phyloP scores from a whole-genome alignment of 2,797 vertebrate genomes.

The Helostoma temminkii region DNA sequence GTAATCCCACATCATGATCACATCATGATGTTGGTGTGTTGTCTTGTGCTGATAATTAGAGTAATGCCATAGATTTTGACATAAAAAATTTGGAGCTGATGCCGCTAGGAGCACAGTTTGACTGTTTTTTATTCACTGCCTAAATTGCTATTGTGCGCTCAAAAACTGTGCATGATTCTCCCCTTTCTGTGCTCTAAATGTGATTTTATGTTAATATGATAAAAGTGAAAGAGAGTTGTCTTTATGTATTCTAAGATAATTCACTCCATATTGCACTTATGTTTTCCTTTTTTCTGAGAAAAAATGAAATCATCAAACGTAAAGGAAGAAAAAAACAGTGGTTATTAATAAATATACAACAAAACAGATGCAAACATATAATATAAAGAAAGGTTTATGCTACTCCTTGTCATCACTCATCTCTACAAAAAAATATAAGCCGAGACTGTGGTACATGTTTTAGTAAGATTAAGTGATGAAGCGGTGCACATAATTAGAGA shows the following conservation, averaged over 20 bases:
- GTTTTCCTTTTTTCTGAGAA: not conserved
- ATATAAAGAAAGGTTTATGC: too few relatives aligned
- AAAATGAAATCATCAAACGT: too few relatives aligned
- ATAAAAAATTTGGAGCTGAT: not conserved
- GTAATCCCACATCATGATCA: not conserved
- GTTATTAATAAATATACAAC: too few relatives aligned
- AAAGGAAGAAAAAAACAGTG: too few relatives aligned
- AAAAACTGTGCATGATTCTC: not conserved
- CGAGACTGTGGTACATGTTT: slow-evolving; percentile 45
- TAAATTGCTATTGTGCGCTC: slow-evolving; percentile 2
- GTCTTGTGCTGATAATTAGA: not conserved
- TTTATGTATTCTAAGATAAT: too few relatives aligned
- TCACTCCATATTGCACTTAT: too few relatives aligned
- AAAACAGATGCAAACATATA: too few relatives aligned
- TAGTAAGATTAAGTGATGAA: slow-evolving; percentile 79
- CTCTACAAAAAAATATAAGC: too few relatives aligned
- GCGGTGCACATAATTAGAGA: slow-evolving; percentile 81
- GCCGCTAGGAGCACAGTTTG: not conserved
- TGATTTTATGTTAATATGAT: not conserved
- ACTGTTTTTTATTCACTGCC: slow-evolving; percentile 8
- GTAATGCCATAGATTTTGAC: not conserved
- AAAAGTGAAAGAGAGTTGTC: not conserved
- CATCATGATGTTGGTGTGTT: not conserved
- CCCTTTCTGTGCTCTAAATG: not conserved
- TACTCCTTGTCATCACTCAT: too few relatives aligned